Base-by-base conservation (phyloP, 2,888 invertebrate species). In the Dasysyrphus albostriatus region DNA sequence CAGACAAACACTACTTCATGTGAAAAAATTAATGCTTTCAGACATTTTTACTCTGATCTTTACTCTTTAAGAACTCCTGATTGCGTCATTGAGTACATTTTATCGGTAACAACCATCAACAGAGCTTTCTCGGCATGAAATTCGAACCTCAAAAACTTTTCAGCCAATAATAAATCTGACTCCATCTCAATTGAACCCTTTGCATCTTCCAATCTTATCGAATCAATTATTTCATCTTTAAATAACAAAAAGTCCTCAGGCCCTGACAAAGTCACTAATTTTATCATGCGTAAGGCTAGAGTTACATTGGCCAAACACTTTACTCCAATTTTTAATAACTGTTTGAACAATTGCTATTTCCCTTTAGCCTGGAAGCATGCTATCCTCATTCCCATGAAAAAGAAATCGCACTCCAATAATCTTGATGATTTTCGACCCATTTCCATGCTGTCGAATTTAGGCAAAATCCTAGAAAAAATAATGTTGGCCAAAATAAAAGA, bases 11-110 rank as follows among this genome's bases (percentile, higher is more conserved):
- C 6, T 0, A 14, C 51, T 10, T 10, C 51, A 0, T 0, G 0
- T 1, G 69, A 69, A 37, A 69, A 42, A 54, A 3, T 54, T 8
- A 24, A 39, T 7, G 69, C 39, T 5, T 54, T 69, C 8, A 24
- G n/a, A 1, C 2, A 2, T 0, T 67, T 9, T 12, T 67, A 67
- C 12, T n/a, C 59, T 6, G 1, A 19, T 0, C 19, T 59, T 5
- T 59, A 39, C 16, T n/a, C 59, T 1, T 12, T 54, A 1, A 69
- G 54, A 34, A 54, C 19, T 6, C 69, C 69, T 1, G 2, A 3
- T 2, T 4, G 0, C 0, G 39, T 54, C 5, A 10, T 2, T 3
- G 37, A 37, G 4, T 8, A 34, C 12, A 3, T 37, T 14, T 1
- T 51, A 2, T 3, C 19, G 14, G 69, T 69, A 0, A 14, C 0